Base-by-base conservation (phyloP, 2,888 invertebrate genomes). In the Drosophila acutilabella region DNA sequence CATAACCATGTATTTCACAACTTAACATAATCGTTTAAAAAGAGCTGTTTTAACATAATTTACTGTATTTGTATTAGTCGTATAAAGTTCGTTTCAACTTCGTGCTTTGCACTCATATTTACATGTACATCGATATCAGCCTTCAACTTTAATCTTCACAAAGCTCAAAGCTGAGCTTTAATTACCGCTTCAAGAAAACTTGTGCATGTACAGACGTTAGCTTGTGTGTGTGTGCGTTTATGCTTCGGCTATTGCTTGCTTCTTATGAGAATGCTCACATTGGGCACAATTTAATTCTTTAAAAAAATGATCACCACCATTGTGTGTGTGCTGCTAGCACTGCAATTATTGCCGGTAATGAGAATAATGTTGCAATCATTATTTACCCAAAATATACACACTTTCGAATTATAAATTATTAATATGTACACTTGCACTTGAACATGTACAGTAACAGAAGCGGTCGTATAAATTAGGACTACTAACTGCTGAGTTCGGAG, bases 1-100 rank as follows among this genome's bases (percentile, higher is more conserved):
- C 45, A 23, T 23, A 13, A 14, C 23, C 16, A 8, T n/a, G 30
- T 36, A 60, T 52, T 60, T 53, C 53, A 60, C 36, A 52, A 60
- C 36, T 36, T 45, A 16, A 54, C 38, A 54, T 8, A 54, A 54
- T 54, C 44, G 26, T 54, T 45, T 1, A 26, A 57, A 47, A 16
- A 14, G 6, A 16, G 11, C 3, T n/a, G 11, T n/a, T 36, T 7
- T 13, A 13, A 26, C 20, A 54, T 23, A 56, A 56, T 56, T 45
- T 11, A 14, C 10, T 30, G 33, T 13, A 6, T 18, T 33, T 30
- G 33, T 13, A 6, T 18, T 33, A 13, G 26, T 50, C 13, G 33
- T 33, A 13, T 33, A 13, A 14, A 47, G 2, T 36, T 36, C 13
- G 23, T 38, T 14, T 41, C 6, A 54, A 6, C 41, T 16, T 14